These are phyloP conservation scores for Hirundichthys speculiger DNA, from an alignment of 2,113 vertebrate genomes.

Conservation along the genomic window DNA sequence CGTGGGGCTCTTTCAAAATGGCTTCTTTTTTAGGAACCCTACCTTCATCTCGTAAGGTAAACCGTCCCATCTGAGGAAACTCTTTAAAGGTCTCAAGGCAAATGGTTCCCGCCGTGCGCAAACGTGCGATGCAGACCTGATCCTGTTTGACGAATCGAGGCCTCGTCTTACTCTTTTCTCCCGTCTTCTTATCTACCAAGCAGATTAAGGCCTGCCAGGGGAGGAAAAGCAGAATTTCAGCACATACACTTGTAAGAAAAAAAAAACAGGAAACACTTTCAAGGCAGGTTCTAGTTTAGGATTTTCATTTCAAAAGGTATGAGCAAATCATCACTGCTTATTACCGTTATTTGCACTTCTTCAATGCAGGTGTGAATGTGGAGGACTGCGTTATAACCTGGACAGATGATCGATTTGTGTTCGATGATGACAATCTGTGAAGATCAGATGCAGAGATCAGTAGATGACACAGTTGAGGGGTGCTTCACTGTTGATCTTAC, in stretches of 20 bases:
- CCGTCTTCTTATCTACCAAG: conserved; percentile 98
- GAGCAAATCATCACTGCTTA: conserved; percentile 6
- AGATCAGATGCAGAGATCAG: neutral
- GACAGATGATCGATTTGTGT: conserved; percentile 99
- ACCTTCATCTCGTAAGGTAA: conserved; percentile 98
- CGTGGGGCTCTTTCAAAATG: too few relatives aligned
- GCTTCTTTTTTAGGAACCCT: conserved; percentile 20
- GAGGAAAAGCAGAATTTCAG: neutral
- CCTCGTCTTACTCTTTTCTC: conserved; percentile 96
- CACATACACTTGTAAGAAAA: neutral
- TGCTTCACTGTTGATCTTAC: too few relatives aligned
- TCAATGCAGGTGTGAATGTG: conserved; percentile 99
- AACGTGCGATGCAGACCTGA: conserved; percentile 96
- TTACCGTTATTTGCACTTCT: conserved; percentile 97
- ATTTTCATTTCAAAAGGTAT: too few relatives aligned
- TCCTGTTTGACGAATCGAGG: conserved; percentile 99
- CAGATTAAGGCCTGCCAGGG: conserved; percentile 93
- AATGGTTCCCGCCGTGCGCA: conserved; percentile 95
- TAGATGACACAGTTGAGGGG: neutral
- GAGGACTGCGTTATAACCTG: conserved; percentile 97
- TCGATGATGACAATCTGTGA: conserved; percentile 97
- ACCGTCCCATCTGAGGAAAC: conserved; percentile 98
- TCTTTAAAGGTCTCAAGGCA: conserved; percentile 99
- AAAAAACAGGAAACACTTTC: too few relatives aligned
- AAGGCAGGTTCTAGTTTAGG: neutral